Base-by-base conservation (phyloP, 2,888 invertebrate species). In the Drosophila borborema region DNA sequence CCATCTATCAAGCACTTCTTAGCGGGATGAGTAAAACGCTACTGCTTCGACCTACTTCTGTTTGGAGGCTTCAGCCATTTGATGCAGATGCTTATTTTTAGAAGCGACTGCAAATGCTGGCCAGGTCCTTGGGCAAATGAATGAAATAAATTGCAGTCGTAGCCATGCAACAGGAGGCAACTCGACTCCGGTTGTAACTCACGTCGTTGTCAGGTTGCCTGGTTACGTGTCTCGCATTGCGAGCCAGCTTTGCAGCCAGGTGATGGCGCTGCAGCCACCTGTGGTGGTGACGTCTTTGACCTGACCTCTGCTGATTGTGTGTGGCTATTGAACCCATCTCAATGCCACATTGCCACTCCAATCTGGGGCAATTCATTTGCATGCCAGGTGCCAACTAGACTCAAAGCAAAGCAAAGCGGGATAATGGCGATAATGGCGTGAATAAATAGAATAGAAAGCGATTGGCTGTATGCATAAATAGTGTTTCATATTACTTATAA, bases 1-100 rank as follows among this genome's bases (percentile, higher is more conserved):
- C 38, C 20, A 54, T 23, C 28, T 36, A 7, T 36, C 20, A 12
- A 12, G 1, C 54, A 23, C 31, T 40, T 18, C 16, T 9, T 34
- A 3, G 12, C 14, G 53, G 23, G 23, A 23, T 34, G 38, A 49
- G 56, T 36, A 62, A 77, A 66, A 20, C 38, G 68, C 61, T 72
- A 76, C 74, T 34, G n/a, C 3, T 49, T 49, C 75, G 86, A 81
- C 84, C 86, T 59, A 81, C 18, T 86, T 86, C 41, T 9, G 41
- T 12, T 23, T 10, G 16, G 53, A 59, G 53, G 16, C 23, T 53
- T 41, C 36, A 36, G 49, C n/a, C 55, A 40, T 20, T 45, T 4
- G 34, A 28, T 53, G 51, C 53, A 54, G 48, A 28, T 41, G 20
- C n/a, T 31, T 45, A 45, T 41, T 46, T 76, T 60, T 48, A 70